Conservation (phyloP, 1,140 invertebrate species). For the Drosophila bifasciata region DNA sequence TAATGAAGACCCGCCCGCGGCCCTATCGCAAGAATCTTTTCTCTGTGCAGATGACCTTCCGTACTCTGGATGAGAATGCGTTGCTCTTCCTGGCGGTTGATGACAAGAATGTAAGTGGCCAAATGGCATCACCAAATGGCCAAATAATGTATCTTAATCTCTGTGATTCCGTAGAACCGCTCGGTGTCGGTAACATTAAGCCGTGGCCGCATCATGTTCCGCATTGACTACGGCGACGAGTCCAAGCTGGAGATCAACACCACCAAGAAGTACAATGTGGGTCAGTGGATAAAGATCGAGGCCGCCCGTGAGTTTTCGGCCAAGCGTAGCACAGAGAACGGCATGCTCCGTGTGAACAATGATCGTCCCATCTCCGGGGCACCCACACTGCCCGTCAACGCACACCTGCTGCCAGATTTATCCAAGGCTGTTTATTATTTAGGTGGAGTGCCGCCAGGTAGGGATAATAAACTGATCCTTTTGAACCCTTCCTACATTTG, state of each 20-base stretch:
- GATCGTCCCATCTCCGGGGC: slow-evolving; percentile 88
- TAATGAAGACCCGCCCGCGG: slow-evolving; percentile 86
- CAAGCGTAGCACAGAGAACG: slow-evolving; percentile 86
- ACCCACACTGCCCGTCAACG: slow-evolving; percentile 86
- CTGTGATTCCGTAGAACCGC: slow-evolving; percentile 87
- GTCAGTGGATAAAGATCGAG: slow-evolving; percentile 91
- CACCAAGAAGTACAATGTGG: slow-evolving; percentile 91
- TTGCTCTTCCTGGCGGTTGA: slow-evolving; percentile 93
- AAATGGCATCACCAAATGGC: background rate
- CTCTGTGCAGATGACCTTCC: slow-evolving; percentile 91
- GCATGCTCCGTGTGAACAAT: slow-evolving; percentile 89
- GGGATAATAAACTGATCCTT: slow-evolving; percentile 39
- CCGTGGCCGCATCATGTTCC: slow-evolving; percentile 90
- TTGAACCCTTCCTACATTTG: background rate
- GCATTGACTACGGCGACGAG: slow-evolving; percentile 89
- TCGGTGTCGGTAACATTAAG: slow-evolving; percentile 91
- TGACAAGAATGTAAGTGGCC: slow-evolving; percentile 86
- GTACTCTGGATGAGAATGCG: slow-evolving; percentile 94
- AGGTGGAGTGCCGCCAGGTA: slow-evolving; percentile 92
- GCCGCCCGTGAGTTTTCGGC: slow-evolving; percentile 86
- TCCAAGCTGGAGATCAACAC: slow-evolving; percentile 88
- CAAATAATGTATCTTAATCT: background rate
- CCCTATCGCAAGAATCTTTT: slow-evolving; percentile 90
- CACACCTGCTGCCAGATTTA: slow-evolving; percentile 87
- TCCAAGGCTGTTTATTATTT: slow-evolving; percentile 88